Conservation (phyloP, 2,797 vertebrate genomes). For the Rhyacichthys aspro region DNA sequence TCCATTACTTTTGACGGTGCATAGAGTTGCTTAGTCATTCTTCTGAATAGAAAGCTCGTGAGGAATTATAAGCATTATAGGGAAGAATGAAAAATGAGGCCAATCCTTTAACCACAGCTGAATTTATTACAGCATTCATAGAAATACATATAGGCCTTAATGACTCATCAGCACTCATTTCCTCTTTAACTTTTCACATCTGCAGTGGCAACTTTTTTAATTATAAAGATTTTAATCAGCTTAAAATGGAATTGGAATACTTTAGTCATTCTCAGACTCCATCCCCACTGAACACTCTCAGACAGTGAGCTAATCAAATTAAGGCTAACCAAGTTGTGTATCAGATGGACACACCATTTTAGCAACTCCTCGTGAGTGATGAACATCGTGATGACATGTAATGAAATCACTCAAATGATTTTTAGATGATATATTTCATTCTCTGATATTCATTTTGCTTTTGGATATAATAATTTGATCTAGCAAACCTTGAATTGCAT, state of each 20-base stretch:
- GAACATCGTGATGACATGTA: no score
- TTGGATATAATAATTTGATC: no score
- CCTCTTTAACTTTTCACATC: constrained; percentile 18
- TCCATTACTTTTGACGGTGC: no score
- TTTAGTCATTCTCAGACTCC: constrained; percentile 17
- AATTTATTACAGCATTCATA: not conserved
- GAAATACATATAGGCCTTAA: not conserved
- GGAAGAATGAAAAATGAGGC: not conserved
- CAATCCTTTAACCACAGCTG: not conserved
- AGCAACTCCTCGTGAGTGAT: no score
- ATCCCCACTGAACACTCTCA: constrained; percentile 20
- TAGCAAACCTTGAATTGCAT: no score
- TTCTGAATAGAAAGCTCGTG: no score
- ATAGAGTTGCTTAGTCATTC: no score
- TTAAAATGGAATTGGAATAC: constrained; percentile 27
- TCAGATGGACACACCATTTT: not conserved
- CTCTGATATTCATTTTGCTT: no score
- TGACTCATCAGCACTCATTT: constrained; percentile 6
- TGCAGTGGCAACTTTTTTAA: constrained; percentile 25
- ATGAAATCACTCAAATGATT: no score
- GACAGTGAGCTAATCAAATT: constrained; percentile 34
- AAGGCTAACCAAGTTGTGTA: constrained; percentile 9
- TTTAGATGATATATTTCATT: no score
- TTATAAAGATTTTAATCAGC: constrained; percentile 20
- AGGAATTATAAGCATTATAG: not conserved